Evolutionary conservation across 1,140 invertebrate genomes (phyloP).

Genomic region (Aphis craccivora): DNA sequence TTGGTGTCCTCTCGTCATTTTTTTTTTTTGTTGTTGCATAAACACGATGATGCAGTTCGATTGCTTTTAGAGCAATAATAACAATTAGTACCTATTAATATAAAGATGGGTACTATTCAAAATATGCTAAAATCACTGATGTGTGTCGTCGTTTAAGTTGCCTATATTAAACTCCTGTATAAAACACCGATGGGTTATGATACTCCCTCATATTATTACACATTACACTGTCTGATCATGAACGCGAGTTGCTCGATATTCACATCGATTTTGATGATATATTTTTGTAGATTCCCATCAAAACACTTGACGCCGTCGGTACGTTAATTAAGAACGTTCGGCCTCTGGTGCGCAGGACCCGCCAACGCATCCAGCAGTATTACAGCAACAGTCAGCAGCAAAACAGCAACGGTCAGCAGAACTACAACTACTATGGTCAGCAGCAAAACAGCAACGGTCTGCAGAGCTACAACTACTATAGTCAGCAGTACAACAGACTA

Average conservation of each 20-base stretch:
- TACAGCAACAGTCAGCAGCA: conserved; percentile 57
- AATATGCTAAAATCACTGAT: neutral
- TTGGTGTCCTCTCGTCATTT: too few species aligned
- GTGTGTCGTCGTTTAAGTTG: neutral
- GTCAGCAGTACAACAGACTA: neutral
- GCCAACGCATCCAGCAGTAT: conserved; percentile 59
- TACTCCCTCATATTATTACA: too few species aligned
- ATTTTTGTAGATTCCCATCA: conserved; percentile 58
- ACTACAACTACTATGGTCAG: neutral
- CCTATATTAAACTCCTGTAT: neutral
- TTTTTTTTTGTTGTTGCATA: too few species aligned
- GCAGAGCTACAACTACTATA: neutral
- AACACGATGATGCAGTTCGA: too few species aligned
- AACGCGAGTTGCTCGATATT: neutral
- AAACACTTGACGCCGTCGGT: conserved; percentile 59
- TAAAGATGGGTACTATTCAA: too few species aligned
- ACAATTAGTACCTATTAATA: too few species aligned
- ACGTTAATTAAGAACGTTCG: conserved; percentile 59
- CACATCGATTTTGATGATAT: neutral
- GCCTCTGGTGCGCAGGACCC: conserved; percentile 57
- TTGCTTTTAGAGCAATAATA: too few species aligned
- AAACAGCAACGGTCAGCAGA: neutral
- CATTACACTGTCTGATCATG: neutral
- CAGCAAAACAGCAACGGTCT: neutral
- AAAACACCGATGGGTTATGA: neutral